Evolutionary conservation across 2,113 vertebrate genomes (phyloP).

Genomic region (Naja naja): DNA sequence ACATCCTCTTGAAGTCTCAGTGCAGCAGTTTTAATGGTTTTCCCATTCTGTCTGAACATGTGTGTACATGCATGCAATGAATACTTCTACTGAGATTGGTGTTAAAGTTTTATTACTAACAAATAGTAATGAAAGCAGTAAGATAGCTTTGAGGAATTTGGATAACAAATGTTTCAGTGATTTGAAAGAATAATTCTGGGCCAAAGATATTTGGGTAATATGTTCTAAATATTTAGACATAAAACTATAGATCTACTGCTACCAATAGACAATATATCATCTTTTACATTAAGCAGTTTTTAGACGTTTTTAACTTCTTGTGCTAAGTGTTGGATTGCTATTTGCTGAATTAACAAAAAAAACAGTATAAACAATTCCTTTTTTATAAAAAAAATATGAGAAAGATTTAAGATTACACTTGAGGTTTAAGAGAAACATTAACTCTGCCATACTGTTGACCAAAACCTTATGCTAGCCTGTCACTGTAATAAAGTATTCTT

Average conservation of each 20-base stretch:
- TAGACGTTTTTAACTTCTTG: neutral
- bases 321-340: neutral
- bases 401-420: neutral
- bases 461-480: neutral
- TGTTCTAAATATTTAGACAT: neutral
- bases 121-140: neutral
- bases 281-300: neutral
- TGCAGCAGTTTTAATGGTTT: neutral
- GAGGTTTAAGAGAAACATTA: neutral
- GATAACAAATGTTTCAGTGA: neutral
- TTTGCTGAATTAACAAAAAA: neutral
- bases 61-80: neutral
- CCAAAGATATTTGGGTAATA: neutral
- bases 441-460: neutral
- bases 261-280: neutral
- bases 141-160: neutral
- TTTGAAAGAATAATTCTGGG: neutral
- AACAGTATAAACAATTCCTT: constrained; percentile 1
- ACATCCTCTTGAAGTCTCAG: neutral
- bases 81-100: neutral
- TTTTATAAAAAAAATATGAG: neutral
- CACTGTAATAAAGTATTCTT: neutral
- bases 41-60: neutral
- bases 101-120: neutral
- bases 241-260: neutral